Conservation (phyloP, 2,797 vertebrate genomes). For the Mus spretus region DNA sequence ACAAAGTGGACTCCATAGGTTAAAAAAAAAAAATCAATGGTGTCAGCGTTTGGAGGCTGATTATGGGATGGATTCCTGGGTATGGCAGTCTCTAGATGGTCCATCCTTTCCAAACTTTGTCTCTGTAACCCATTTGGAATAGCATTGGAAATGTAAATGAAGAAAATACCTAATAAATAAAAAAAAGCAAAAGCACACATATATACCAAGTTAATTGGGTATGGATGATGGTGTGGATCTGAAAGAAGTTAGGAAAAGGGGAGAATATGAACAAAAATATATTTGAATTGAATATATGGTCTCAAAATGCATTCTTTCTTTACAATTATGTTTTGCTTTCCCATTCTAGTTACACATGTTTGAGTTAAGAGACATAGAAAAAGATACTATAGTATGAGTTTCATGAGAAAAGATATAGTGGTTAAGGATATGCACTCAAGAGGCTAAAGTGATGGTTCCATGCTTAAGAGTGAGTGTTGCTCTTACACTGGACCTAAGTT, state of each 20-base stretch:
- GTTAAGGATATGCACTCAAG: neutral
- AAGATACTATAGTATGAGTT: neutral
- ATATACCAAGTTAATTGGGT: neutral
- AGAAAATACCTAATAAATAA: no score
- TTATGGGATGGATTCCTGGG: no score
- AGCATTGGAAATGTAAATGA: no score
- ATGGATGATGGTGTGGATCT: neutral
- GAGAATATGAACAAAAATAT: neutral
- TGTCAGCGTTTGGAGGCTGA: no score
- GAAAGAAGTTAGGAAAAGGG: neutral
- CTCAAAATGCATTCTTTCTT: neutral
- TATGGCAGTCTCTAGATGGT: no score
- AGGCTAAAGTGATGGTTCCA: neutral
- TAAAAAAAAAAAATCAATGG: neutral
- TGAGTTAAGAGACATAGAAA: neutral
- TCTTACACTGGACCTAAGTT: neutral
- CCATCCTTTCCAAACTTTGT: no score
- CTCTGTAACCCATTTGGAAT: no score
- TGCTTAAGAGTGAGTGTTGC: neutral
- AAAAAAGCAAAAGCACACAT: no score
- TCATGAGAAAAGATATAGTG: neutral
- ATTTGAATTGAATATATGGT: neutral
- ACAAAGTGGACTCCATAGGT: neutral
- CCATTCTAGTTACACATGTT: neutral
- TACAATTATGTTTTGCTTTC: slow-evolving; percentile 2